Percentiles rank a stretch among this genome's conserved stretches.
Conservation (phyloP, 2,888 invertebrate species). For the Pollenia labialis region DNA sequence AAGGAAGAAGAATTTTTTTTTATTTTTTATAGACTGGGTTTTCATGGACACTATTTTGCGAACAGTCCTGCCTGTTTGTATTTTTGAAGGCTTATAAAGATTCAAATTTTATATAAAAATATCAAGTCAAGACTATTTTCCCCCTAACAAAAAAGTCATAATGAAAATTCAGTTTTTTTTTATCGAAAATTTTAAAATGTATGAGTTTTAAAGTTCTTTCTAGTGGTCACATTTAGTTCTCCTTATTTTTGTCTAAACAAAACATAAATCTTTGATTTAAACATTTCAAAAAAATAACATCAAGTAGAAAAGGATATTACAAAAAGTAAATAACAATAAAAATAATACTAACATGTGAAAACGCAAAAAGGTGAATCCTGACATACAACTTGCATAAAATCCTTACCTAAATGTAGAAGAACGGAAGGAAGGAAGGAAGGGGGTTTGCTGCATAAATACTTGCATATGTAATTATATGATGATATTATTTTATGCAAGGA, state of each 20-base stretch:
- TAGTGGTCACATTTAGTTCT: constrained; percentile 21
- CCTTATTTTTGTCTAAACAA: neutral
- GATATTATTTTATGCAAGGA: constrained; percentile 72
- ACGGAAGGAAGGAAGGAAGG: neutral
- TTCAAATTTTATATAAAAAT: too few species aligned
- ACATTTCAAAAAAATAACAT: constrained; percentile 33
- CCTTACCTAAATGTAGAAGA: neutral
- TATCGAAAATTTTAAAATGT: too few species aligned
- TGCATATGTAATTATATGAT: constrained; percentile 70
- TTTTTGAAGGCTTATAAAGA: too few species aligned
- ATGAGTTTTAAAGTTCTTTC: neutral
- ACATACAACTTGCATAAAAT: constrained; percentile 2
- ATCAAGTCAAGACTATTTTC: too few species aligned
- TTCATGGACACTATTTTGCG: too few species aligned
- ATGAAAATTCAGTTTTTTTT: too few species aligned
- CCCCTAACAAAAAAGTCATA: too few species aligned
- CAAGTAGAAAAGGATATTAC: constrained; percentile 38
- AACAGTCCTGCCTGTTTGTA: too few species aligned
- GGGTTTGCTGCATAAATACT: constrained; percentile 56
- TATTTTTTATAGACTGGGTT: too few species aligned
- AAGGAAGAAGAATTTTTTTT: too few species aligned
- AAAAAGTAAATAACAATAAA: constrained; percentile 33
- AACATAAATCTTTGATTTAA: constrained; percentile 38
- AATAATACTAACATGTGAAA: constrained; percentile 2
- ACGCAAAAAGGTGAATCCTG: constrained; percentile 2